Evolutionary conservation across 2,797 vertebrate species (phyloP).

Genomic region (Gephyroberyx darwinii): DNA sequence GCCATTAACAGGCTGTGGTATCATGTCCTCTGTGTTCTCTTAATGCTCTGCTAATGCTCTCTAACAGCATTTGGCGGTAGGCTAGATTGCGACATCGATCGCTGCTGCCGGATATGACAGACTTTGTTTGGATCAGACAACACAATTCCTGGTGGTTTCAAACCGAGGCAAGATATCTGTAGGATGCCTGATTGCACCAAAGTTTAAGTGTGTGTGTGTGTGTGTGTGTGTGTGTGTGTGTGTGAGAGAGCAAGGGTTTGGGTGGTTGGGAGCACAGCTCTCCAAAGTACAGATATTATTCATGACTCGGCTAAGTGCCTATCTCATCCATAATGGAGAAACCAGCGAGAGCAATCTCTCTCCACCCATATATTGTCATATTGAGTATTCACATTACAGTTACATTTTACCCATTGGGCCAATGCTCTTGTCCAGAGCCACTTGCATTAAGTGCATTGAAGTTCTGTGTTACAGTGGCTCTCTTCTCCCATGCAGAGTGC

Average conservation of each 20-base stretch:
- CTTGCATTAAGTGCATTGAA: slow-evolving; percentile 22
- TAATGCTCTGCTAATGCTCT: slow-evolving; percentile 74
- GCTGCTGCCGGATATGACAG: slow-evolving; percentile 69
- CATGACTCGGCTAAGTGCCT: slow-evolving; percentile 53
- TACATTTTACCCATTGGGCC: slow-evolving; percentile 7
- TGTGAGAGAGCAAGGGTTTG: slow-evolving; percentile 14
- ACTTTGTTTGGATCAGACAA: slow-evolving; percentile 50
- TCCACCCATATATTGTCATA: slow-evolving; percentile 5
- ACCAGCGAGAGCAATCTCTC: not conserved
- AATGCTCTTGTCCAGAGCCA: not conserved
- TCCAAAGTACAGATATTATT: slow-evolving; percentile 47
- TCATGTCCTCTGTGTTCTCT: slow-evolving; percentile 58
- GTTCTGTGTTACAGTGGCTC: not conserved
- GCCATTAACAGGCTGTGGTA: slow-evolving; percentile 60
- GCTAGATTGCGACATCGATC: slow-evolving; percentile 67
- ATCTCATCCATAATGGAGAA: slow-evolving; percentile 36
- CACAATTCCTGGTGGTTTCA: not conserved
- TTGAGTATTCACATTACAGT: slow-evolving; percentile 24
- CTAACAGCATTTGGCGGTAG: slow-evolving; percentile 70
- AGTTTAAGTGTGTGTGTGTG: slow-evolving; percentile 11
- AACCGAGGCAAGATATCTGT: slow-evolving; percentile 11
- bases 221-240: slow-evolving; percentile 13
- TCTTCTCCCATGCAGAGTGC: not conserved
- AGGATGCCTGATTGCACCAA: slow-evolving; percentile 29
- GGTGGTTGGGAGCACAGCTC: slow-evolving; percentile 32